Percentiles rank a stretch among this genome's conserved stretches.
phyloP scores from a whole-genome alignment of 2,888 invertebrate genomes.

The Mantis religiosa region DNA sequence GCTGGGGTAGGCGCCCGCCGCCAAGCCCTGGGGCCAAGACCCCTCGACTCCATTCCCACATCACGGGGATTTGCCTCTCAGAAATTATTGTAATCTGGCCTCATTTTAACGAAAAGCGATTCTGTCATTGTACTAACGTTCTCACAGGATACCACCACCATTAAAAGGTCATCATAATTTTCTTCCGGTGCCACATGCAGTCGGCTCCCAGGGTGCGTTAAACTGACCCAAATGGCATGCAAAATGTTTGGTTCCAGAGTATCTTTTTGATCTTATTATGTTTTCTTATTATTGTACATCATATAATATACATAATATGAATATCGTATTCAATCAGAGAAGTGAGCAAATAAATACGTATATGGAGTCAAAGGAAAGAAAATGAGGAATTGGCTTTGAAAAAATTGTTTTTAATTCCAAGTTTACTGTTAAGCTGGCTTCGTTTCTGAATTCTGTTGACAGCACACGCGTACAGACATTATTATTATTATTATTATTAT shows the following conservation, averaged over 20 bases:
- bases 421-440: too few relatives aligned
- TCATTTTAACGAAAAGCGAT: neutral
- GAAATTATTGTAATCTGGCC: neutral
- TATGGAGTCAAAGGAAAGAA: too few relatives aligned
- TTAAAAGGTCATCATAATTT: neutral
- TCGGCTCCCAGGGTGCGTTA: neutral
- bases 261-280: neutral
- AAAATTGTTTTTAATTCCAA: too few relatives aligned
- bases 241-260: neutral
- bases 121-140: neutral
- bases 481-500: too few relatives aligned
- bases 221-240: neutral
- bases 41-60: neutral
- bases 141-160: neutral
- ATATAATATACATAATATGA: too few relatives aligned
- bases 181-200: neutral
- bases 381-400: too few relatives aligned
- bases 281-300: too few relatives aligned
- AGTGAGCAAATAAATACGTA: too few relatives aligned
- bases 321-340: too few relatives aligned
- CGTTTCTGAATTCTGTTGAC: too few relatives aligned
- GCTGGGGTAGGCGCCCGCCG: neutral
- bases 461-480: too few relatives aligned
- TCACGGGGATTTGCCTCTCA: neutral
- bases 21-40: neutral